phyloP scores from a whole-genome alignment of 2,113 vertebrate species.

The Columbina picui region DNA sequence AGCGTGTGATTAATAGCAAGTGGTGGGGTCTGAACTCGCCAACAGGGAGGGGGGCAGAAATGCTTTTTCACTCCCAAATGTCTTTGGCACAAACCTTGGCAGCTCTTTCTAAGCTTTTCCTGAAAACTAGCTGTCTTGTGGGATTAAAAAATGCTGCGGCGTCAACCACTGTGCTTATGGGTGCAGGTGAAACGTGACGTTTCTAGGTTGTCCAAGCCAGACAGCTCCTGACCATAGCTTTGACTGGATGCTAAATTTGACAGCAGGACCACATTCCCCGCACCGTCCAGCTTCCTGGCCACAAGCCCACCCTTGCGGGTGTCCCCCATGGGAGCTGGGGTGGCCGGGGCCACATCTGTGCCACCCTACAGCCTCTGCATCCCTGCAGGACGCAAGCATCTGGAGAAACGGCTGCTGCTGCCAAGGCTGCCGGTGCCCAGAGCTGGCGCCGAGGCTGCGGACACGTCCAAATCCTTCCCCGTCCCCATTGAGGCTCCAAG shows the following conservation, averaged over 20 bases:
- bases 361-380: neutral
- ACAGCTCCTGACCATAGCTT: neutral
- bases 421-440: neutral
- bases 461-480: neutral
- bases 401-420: neutral
- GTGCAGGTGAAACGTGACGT: neutral
- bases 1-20: constrained; percentile 18
- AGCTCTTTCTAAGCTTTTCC: constrained; percentile 32
- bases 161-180: neutral
- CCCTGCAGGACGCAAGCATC: accelerated
- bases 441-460: neutral
- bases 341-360: accelerated
- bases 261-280: accelerated
- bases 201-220: neutral
- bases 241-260: neutral
- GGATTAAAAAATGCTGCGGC: neutral
- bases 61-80: constrained; percentile 15
- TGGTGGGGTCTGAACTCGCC: neutral
- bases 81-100: constrained; percentile 18
- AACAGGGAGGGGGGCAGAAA: neutral
- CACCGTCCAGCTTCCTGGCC: accelerated
- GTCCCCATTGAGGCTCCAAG: neutral
- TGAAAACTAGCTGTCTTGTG: neutral
- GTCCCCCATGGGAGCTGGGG: accelerated
- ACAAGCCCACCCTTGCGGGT: accelerated